Conservation (phyloP, 2,113 vertebrate genomes). For the Scopus umbretta region DNA sequence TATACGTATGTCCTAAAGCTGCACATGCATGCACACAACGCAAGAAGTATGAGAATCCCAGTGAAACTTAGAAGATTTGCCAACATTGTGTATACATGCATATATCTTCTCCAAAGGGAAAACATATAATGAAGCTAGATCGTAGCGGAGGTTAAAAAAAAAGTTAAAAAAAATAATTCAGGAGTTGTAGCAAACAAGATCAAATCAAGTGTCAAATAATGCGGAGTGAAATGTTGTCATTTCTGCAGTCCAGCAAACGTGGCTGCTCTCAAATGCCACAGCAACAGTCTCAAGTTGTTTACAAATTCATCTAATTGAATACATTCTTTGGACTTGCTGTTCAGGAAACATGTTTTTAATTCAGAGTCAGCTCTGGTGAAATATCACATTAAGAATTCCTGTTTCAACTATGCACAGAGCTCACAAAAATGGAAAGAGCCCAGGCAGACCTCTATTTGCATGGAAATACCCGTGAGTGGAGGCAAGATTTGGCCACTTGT, state of each 20-base stretch:
- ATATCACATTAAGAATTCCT: background rate
- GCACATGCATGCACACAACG: accelerated
- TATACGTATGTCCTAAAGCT: background rate
- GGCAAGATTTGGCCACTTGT: background rate
- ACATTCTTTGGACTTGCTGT: background rate
- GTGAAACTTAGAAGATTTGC: background rate
- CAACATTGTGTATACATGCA: background rate
- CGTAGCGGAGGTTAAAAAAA: background rate
- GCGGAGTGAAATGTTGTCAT: background rate
- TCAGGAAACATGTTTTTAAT: background rate
- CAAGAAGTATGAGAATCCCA: background rate
- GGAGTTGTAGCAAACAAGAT: background rate
- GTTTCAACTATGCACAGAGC: background rate
- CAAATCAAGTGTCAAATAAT: background rate
- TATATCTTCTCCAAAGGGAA: background rate
- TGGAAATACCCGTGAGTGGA: background rate
- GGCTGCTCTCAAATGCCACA: background rate
- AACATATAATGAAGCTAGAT: background rate
- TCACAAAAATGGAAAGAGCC: background rate
- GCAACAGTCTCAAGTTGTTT: background rate
- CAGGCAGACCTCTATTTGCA: background rate
- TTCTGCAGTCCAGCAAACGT: background rate
- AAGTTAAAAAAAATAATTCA: background rate
- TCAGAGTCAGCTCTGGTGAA: background rate
- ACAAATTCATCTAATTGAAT: background rate